Conservation (phyloP, 2,888 invertebrate species). For the Bimastos eiseni region DNA sequence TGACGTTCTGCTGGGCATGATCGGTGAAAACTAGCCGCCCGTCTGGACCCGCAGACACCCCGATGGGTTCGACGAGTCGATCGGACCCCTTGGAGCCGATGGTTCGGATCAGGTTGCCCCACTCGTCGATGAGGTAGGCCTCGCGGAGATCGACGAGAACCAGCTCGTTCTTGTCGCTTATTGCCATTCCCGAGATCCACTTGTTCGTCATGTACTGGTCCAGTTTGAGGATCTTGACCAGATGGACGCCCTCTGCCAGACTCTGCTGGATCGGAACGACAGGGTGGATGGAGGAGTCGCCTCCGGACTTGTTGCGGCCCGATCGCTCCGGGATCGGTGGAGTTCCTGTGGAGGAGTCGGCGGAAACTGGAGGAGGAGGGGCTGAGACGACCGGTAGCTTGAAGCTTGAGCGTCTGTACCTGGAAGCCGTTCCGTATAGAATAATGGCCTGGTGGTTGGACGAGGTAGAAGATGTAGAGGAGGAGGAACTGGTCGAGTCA, state of each 20-base stretch:
- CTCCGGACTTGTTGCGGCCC: neutral
- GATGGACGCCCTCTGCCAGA: conserved; percentile 21
- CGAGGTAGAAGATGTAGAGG: neutral
- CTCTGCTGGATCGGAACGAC: neutral
- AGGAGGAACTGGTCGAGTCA: neutral
- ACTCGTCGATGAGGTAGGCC: conserved; percentile 39
- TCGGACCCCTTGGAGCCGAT: conserved; percentile 34
- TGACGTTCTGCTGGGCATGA: conserved; percentile 40
- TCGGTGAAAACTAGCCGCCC: conserved; percentile 40
- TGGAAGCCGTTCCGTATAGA: neutral
- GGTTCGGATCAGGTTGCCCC: conserved; percentile 35
- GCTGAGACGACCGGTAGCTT: neutral
- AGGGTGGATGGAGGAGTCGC: neutral
- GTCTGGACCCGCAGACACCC: conserved; percentile 33
- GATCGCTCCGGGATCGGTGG: neutral
- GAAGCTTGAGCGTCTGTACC: neutral
- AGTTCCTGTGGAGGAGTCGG: neutral
- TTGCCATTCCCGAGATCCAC: conserved; percentile 41
- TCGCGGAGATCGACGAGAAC: conserved; percentile 39
- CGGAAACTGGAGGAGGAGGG: neutral
- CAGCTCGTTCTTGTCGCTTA: conserved; percentile 38
- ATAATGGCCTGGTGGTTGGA: neutral
- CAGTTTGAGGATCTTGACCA: conserved; percentile 36
- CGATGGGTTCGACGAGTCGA: conserved; percentile 37
- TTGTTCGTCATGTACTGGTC: conserved; percentile 38